Evolutionary conservation across 2,797 vertebrate genomes (phyloP), one percentile per base, ranked within the genome.

Genomic region (Octomys mimax): DNA sequence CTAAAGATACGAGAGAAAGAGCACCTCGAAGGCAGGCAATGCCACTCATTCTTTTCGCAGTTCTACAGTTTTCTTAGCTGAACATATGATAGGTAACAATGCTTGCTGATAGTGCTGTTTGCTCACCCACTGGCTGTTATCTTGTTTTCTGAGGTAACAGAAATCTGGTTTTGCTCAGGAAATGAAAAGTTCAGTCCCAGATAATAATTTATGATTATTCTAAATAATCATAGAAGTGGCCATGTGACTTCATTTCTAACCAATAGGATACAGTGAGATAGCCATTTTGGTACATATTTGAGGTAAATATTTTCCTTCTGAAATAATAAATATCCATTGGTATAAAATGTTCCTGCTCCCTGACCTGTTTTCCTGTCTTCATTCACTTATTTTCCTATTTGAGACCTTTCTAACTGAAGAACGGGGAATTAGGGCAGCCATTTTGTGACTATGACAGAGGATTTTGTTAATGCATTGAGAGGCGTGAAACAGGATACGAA

Each of bases 251-350:
- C 6, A 54, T 10, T 70, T 84, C 78, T 85, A 78, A 78, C 26
- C 92, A 91, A 28, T 52, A 73, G 92, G 84, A 73, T 26, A 42
- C 75, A 21, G 64, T 33, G 36, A 61, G 78, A 79, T 24, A 91
- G 73, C 26, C 18, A 49, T 77, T 75, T 71, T 75, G 36, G 64
- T 73, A 42, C 16, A 22, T 26, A 46, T 84, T 95, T 84, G 31
- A n/a, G 36, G 57, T 19, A 84, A 87, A 88, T 64, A 10, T 19
- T 73, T 95, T 71, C n/a, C 46, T 87, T 93, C 57, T 87, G 78
- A 54, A 57, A 78, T 95, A 28, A 42, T 46, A 64, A 57, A 87
- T 39, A 75, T 49, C 12, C 21, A 70, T 70, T 39, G 54, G 28
- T 18, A 86, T 52, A 89, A 85, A 54, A 24, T 5, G 42, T 21